Base-by-base conservation (phyloP, 1,140 invertebrate genomes). In the Heliothis subflexa region DNA sequence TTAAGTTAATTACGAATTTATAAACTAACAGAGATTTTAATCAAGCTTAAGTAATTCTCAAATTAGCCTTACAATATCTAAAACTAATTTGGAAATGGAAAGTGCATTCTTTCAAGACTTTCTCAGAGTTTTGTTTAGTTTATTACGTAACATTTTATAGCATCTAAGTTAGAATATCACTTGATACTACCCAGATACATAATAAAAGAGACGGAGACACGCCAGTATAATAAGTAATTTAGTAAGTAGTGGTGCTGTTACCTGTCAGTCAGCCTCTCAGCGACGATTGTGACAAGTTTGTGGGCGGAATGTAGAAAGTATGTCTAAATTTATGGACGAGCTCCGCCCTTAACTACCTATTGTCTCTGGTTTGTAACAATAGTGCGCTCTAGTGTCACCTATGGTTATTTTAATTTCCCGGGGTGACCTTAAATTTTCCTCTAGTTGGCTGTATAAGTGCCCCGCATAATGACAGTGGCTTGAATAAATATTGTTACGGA, bases 261-360 rank as follows among this genome's bases (percentile, higher is more conserved):
- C 59, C 52, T 78, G 75, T 78, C 75, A 78, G 12, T 78, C 75
- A 78, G 64, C 21, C 33, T 78, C 62, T 57, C 64, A 57, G 33
- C 75, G 70, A 55, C 72, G 75, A 16, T 40, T 59, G 45, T 80
- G 72, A 75, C 72, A 71, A 45, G 52, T 49, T 76, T 61, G 72
- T 80, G 64, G 78, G 78, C 72, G 78, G 70, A 55, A 73, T 68
- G 52, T 80, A 80, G 72, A 80, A 80, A 80, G 78, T 80, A 75
- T 70, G 72, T 47, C 78, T 75, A 61, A 75, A 75, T 75, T 75
- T 73, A 80, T 68, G 64, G 55, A 76, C 61, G 64, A 71, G 21
- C 50, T 28, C 68, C 76, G 55, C 76, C 76, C 76, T 78, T 78
- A 74, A 80, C 70, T 40, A 70, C 73, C 72, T 54, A 75, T 80